A percentile compares a stretch with the other conserved stretches of the same genome.
Evolutionary conservation across 2,888 invertebrate genomes (phyloP).

Genomic region (Agrochola lychnidis): DNA sequence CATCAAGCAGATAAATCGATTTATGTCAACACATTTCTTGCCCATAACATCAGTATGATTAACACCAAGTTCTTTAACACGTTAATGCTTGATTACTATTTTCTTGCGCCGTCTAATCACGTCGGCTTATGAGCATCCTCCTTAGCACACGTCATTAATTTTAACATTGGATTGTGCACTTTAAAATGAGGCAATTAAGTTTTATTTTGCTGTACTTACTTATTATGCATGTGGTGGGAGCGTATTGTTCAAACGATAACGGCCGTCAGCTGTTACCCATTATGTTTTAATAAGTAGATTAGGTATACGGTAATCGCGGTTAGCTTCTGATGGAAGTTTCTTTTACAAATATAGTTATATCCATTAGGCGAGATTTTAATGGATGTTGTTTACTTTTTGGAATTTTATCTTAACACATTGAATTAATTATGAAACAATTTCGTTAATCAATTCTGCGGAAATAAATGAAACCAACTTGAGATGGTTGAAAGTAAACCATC

Average conservation of each 20-base stretch:
- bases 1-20: constrained; percentile 30
- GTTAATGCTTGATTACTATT: constrained; percentile 36
- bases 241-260: constrained; percentile 59
- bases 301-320: constrained; percentile 45
- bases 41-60: constrained; percentile 29
- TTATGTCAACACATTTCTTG: constrained; percentile 43
- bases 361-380: not conserved
- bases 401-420: not conserved
- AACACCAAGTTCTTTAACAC: constrained; percentile 35
- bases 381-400: not conserved
- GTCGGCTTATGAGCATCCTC: constrained; percentile 30
- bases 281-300: constrained; percentile 63
- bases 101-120: constrained; percentile 51
- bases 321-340: constrained; percentile 48
- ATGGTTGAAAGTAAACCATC: not conserved
- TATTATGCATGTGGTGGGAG: constrained; percentile 32
- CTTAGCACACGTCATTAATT: constrained; percentile 55
- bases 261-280: constrained; percentile 66
- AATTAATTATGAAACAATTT: not conserved
- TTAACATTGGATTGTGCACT: constrained; percentile 62
- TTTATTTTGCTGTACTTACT: constrained; percentile 52
- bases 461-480: not conserved
- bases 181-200: constrained; percentile 47
- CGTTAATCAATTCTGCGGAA: not conserved
- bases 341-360: constrained; percentile 37